Percentiles rank a stretch among this genome's conserved stretches.
Evolutionary conservation across 2,888 invertebrate species (phyloP).

Genomic region (Zeuzera pyrina): DNA sequence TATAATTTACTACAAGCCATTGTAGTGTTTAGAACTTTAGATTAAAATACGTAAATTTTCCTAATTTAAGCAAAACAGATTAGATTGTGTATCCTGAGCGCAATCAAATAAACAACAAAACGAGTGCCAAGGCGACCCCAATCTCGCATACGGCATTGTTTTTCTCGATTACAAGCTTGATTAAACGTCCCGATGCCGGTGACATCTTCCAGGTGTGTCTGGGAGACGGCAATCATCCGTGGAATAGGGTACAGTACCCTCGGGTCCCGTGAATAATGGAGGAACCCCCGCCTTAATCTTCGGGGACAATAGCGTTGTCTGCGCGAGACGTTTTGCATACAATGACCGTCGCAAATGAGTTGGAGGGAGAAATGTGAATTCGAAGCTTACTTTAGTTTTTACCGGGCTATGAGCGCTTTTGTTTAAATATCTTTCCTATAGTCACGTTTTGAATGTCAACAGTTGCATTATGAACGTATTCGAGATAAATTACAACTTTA

Average conservation of each 20-base stretch:
- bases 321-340: slow-evolving; percentile 65
- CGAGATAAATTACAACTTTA: too few relatives aligned
- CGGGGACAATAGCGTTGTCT: slow-evolving; percentile 57
- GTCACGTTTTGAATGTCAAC: too few relatives aligned
- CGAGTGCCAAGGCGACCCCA: neutral
- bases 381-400: too few relatives aligned
- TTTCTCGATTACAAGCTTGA: slow-evolving; percentile 58
- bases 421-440: too few relatives aligned
- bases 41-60: too few relatives aligned
- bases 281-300: slow-evolving; percentile 53
- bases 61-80: too few relatives aligned
- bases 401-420: too few relatives aligned
- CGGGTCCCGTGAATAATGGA: slow-evolving; percentile 51
- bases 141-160: slow-evolving; percentile 40
- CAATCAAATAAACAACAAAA: slow-evolving; percentile 1
- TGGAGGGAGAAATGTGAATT: too few relatives aligned
- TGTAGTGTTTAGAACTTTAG: too few relatives aligned
- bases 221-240: slow-evolving; percentile 48
- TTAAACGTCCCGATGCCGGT: slow-evolving; percentile 41
- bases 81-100: too few relatives aligned
- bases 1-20: too few relatives aligned
- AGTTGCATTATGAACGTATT: too few relatives aligned
- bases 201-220: slow-evolving; percentile 27
- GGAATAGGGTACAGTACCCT: slow-evolving; percentile 43
- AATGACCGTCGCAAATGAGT: slow-evolving; percentile 45